These are phyloP conservation scores for Scolanthus callimorphus DNA, from an alignment of 92 coral and sea anemone species.

Conservation along the genomic window DNA sequence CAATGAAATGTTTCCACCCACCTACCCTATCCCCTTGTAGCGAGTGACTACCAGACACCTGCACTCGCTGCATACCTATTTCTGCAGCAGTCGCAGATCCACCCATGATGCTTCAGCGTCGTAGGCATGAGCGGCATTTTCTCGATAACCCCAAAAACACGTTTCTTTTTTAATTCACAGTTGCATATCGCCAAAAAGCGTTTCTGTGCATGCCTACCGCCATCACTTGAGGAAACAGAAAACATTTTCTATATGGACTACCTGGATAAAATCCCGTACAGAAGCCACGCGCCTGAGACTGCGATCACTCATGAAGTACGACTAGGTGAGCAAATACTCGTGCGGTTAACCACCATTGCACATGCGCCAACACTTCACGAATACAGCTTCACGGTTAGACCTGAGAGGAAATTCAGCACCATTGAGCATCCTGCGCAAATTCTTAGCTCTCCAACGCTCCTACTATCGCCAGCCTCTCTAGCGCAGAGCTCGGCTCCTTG, in stretches of 20 bases:
- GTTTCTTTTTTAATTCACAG: not conserved
- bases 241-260: not conserved
- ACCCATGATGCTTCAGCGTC: too few relatives aligned
- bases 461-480: conserved; percentile 38
- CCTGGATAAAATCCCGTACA: conserved; percentile 15
- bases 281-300: conserved; percentile 1
- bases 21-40: too few relatives aligned
- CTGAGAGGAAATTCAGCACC: conserved; percentile 15
- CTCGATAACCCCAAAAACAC: too few relatives aligned
- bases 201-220: conserved; percentile 4
- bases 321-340: not conserved
- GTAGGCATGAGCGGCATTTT: too few relatives aligned
- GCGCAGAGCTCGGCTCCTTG: conserved; percentile 31
- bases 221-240: not conserved
- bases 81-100: too few relatives aligned
- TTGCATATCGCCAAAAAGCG: conserved; percentile 1
- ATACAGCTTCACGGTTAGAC: conserved; percentile 36
- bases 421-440: conserved; percentile 27
- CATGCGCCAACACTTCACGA: conserved; percentile 11
- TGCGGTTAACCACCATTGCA: conserved; percentile 34
- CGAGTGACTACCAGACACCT: too few relatives aligned
- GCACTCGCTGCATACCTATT: too few relatives aligned
- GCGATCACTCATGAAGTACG: conserved; percentile 22
- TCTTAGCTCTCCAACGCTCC: conserved; percentile 33
- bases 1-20: too few relatives aligned